These are phyloP conservation scores for Cyanoramphus novaezelandiae DNA, from an alignment of 2,113 vertebrate genomes.

Conservation along the genomic window DNA sequence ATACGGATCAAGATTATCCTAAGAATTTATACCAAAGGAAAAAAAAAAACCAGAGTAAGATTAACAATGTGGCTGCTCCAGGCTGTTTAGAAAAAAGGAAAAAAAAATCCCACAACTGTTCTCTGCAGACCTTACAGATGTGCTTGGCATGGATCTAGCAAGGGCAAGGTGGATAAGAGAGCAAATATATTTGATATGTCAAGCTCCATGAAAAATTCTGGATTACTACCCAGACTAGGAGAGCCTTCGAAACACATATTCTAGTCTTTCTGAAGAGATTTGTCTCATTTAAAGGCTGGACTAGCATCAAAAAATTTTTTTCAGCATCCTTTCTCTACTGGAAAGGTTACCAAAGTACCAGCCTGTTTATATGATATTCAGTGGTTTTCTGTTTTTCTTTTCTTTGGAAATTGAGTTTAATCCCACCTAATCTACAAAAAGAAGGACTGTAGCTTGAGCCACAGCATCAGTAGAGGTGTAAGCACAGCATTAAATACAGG, in stretches of 20 bases:
- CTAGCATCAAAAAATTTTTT: background rate
- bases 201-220: background rate
- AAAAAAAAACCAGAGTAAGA: background rate
- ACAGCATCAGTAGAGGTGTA: background rate
- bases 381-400: background rate
- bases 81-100: background rate
- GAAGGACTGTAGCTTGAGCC: background rate
- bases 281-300: background rate
- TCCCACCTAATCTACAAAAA: background rate
- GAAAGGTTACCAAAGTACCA: background rate
- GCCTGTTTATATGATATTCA: background rate
- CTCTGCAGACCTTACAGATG: background rate
- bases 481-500: background rate
- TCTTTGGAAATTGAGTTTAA: background rate
- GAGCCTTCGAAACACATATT: background rate
- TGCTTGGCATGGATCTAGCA: background rate
- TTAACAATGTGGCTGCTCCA: background rate
- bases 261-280: background rate
- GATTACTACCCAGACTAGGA: background rate
- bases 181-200: background rate
- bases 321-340: background rate
- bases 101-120: rapidly evolving
- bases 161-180: background rate
- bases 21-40: background rate
- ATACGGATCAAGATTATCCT: background rate